A percentile compares a stretch with the other conserved stretches of the same genome.
Evolutionary conservation across 2,797 vertebrate genomes (phyloP).

Genomic region (Premnoplex brunnescens): DNA sequence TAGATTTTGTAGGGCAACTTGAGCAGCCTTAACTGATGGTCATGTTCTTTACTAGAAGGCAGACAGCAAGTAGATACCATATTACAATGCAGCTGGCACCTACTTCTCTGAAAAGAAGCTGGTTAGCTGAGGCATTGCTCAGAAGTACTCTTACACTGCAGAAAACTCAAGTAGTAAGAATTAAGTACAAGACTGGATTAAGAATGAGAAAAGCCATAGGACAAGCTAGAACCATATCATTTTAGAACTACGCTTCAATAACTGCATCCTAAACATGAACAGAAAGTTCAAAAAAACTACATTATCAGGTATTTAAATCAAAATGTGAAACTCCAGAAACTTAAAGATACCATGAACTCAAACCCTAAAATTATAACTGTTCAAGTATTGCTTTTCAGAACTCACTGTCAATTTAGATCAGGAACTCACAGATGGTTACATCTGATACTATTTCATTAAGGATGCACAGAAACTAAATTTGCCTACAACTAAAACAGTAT

Average conservation of each 20-base stretch:
- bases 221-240: background rate
- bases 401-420: background rate
- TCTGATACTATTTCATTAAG: background rate
- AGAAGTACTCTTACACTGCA: background rate
- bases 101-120: background rate
- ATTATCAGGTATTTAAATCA: background rate
- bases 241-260: slow-evolving; percentile 4
- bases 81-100: background rate
- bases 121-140: background rate
- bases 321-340: background rate
- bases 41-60: background rate
- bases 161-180: background rate
- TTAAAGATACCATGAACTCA: background rate
- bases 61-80: background rate
- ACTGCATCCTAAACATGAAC: background rate
- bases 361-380: background rate
- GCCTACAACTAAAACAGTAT: background rate
- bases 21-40: background rate
- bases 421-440: background rate
- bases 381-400: background rate
- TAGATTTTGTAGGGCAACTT: background rate
- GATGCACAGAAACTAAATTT: background rate
- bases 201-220: background rate
- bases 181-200: background rate
- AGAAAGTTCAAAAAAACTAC: background rate